Conservation (phyloP, 2,888 invertebrate species). For the Perdita meconis region DNA sequence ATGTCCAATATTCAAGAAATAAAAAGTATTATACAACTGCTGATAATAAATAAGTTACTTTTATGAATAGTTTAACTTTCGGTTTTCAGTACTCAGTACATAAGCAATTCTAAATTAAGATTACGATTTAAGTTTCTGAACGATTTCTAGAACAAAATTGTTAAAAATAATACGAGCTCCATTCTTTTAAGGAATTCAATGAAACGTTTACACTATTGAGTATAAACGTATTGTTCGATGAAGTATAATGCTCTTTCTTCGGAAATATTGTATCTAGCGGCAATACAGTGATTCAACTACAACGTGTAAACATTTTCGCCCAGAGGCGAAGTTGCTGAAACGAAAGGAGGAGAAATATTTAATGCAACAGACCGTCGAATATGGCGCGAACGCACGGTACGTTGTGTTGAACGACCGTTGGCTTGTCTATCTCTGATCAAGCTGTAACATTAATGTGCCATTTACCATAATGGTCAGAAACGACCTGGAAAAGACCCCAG, state of each 20-base stretch:
- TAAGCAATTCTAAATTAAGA: no score
- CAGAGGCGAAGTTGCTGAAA: conserved; percentile 35
- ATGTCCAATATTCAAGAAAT: no score
- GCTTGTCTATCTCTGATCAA: conserved; percentile 75
- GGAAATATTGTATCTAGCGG: neutral
- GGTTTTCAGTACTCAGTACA: no score
- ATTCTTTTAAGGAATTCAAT: neutral
- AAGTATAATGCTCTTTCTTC: neutral
- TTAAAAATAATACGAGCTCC: no score
- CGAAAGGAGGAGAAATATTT: conserved; percentile 73
- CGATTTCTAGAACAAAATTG: no score
- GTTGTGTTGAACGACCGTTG: conserved; percentile 47
- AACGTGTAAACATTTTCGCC: conserved; percentile 48
- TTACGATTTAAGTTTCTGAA: neutral
- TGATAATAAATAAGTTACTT: no score
- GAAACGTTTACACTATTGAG: neutral
- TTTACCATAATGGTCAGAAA: conserved; percentile 74
- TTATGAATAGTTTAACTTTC: no score
- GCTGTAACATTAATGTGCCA: conserved; percentile 77
- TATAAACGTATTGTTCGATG: neutral
- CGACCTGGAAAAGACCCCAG: conserved; percentile 55
- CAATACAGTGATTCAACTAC: neutral
- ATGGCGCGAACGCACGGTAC: conserved; percentile 41
- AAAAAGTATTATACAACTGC: no score
- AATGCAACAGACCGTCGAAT: conserved; percentile 60